phyloP scores from a whole-genome alignment of 1,140 invertebrate genomes.

The Anadara kagoshimensis region DNA sequence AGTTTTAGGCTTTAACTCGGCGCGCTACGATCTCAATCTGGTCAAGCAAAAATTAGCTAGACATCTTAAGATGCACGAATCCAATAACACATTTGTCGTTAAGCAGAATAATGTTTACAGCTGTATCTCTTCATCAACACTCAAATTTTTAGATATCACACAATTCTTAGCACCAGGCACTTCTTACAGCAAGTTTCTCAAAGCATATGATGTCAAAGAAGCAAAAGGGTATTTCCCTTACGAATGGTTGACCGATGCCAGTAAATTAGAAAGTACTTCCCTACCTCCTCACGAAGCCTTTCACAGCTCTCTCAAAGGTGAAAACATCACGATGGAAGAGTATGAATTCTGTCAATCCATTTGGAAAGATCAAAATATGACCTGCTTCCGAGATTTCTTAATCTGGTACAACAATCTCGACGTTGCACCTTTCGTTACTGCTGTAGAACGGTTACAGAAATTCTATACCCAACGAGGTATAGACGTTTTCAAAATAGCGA shows the following conservation, averaged over 20 bases:
- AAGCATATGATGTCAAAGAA: conserved; percentile 35
- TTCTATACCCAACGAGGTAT: conserved; percentile 33
- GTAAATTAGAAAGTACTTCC: conserved; percentile 21
- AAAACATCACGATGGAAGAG: conserved; percentile 37
- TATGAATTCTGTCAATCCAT: conserved; percentile 36
- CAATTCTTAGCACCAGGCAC: conserved; percentile 42
- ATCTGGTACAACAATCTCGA: conserved; percentile 46
- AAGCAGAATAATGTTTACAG: conserved; percentile 40
- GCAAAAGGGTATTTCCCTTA: conserved; percentile 48
- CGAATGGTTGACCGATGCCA: conserved; percentile 33
- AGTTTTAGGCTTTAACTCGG: conserved; percentile 30
- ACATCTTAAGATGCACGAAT: neutral
- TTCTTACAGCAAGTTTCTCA: conserved; percentile 35
- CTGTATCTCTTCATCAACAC: conserved; percentile 35
- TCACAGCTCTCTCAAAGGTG: conserved; percentile 37
- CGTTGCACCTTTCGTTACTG: conserved; percentile 34
- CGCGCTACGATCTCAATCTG: conserved; percentile 27
- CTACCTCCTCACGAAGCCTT: conserved; percentile 35
- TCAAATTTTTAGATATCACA: conserved; percentile 44
- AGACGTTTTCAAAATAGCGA: conserved; percentile 46
- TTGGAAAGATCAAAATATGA: conserved; percentile 43
- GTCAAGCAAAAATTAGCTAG: conserved; percentile 24
- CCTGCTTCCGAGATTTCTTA: conserved; percentile 41
- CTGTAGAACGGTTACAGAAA: conserved; percentile 24
- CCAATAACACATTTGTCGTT: neutral